These are phyloP conservation scores for Penaeus japonicus DNA, from an alignment of 1,140 invertebrate species.

Conservation along the genomic window DNA sequence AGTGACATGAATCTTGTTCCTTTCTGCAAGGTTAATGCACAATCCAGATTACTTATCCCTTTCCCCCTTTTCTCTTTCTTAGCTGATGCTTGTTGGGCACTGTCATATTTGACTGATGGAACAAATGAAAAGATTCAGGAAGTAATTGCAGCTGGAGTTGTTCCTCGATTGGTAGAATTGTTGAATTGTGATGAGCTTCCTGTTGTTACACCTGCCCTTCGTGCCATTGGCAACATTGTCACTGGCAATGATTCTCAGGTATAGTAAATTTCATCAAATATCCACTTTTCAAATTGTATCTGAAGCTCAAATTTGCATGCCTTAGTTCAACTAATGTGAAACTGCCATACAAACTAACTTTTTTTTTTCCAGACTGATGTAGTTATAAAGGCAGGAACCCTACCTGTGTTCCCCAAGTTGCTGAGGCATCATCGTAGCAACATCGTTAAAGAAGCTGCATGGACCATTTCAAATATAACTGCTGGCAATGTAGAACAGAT, in stretches of 20 bases:
- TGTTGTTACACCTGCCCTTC: slow-evolving; percentile 87
- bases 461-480: slow-evolving; percentile 83
- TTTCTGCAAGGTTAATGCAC: neutral
- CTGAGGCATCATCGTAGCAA: slow-evolving; percentile 78
- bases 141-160: slow-evolving; percentile 77
- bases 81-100: slow-evolving; percentile 95
- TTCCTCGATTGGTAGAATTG: slow-evolving; percentile 79
- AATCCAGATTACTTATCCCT: no score
- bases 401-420: slow-evolving; percentile 76
- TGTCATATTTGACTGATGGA: slow-evolving; percentile 95
- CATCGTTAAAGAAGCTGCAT: slow-evolving; percentile 86
- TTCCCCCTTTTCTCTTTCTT: slow-evolving; percentile 56
- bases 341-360: no score
- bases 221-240: slow-evolving; percentile 75
- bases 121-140: slow-evolving; percentile 91
- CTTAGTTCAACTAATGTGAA: no score
- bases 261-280: no score
- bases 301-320: no score
- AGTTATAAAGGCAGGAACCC: slow-evolving; percentile 82
- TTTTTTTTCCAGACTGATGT: slow-evolving; percentile 79
- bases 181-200: slow-evolving; percentile 70
- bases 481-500: slow-evolving; percentile 81
- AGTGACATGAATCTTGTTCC: neutral
- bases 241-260: slow-evolving; percentile 70
- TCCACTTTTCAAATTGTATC: no score